Percentiles rank a stretch among this genome's conserved stretches.
These are phyloP conservation scores for Eulemur albifrons DNA, from an alignment of 2,797 vertebrate species.

Conservation along the genomic window DNA sequence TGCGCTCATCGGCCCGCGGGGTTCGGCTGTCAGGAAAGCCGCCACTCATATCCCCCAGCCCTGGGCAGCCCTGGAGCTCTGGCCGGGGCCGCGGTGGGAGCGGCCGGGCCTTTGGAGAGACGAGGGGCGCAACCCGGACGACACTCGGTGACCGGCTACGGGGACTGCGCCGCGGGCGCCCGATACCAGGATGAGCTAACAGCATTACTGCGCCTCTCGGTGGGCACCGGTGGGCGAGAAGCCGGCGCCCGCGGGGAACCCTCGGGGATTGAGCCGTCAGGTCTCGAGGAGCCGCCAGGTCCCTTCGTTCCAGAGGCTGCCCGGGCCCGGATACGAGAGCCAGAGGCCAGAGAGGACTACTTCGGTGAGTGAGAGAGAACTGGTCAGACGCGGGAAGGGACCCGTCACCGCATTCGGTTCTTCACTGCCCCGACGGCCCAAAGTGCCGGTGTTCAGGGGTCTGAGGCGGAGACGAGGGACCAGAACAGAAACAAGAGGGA, in stretches of 20 bases:
- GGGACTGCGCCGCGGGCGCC: constrained; percentile 76
- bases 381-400: constrained; percentile 31
- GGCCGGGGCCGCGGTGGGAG: constrained; percentile 83
- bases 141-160: constrained; percentile 79
- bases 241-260: constrained; percentile 62
- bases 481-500: not conserved
- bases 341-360: constrained; percentile 89
- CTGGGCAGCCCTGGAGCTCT: constrained; percentile 85
- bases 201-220: constrained; percentile 72
- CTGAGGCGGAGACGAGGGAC: not conserved
- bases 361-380: constrained; percentile 86
- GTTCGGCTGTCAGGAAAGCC: constrained; percentile 85
- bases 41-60: constrained; percentile 92
- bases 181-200: constrained; percentile 78
- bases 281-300: constrained; percentile 67
- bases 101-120: constrained; percentile 73
- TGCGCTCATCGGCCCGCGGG: constrained; percentile 71
- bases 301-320: constrained; percentile 65
- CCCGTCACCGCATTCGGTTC: not conserved
- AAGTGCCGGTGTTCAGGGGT: not conserved
- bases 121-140: constrained; percentile 79
- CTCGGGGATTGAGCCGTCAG: constrained; percentile 59
- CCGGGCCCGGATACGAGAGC: constrained; percentile 71
- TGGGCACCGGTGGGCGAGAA: constrained; percentile 67
- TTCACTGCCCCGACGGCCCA: not conserved